These are phyloP conservation scores for Cyclargus thomasi DNA, from an alignment of 1,140 invertebrate genomes.

Conservation along the genomic window DNA sequence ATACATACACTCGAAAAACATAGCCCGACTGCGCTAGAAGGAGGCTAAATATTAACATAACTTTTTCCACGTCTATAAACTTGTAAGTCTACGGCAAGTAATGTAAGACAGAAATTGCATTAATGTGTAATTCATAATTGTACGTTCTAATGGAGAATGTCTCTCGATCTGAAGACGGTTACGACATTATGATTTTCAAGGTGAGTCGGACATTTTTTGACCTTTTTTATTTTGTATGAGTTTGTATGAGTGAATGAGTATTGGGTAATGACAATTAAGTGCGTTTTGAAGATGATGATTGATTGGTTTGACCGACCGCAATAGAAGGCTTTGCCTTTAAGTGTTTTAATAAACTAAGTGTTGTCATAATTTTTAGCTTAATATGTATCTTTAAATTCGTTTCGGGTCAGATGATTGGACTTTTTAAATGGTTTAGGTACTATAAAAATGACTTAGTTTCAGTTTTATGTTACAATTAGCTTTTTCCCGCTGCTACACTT, in stretches of 20 bases:
- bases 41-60: too few species aligned
- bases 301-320: not conserved
- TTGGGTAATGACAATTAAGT: not conserved
- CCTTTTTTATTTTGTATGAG: not conserved
- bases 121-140: conserved; percentile 15
- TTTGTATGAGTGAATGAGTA: not conserved
- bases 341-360: too few species aligned
- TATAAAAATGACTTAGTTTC: too few species aligned
- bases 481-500: too few species aligned
- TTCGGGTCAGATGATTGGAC: too few species aligned
- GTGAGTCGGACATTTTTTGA: not conserved
- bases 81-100: not conserved
- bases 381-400: too few species aligned
- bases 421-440: too few species aligned
- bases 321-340: not conserved
- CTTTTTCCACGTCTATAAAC: not conserved
- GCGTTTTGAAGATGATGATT: not conserved
- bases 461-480: too few species aligned
- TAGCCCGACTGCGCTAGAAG: too few species aligned
- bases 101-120: not conserved
- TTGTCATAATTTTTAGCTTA: too few species aligned
- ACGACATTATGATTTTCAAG: not conserved
- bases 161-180: not conserved
- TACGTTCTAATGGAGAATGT: conserved; percentile 6
- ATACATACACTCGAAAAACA: too few species aligned